Evolutionary conservation across 2,797 vertebrate genomes (phyloP).

Genomic region (Thripadectes ignobilis): DNA sequence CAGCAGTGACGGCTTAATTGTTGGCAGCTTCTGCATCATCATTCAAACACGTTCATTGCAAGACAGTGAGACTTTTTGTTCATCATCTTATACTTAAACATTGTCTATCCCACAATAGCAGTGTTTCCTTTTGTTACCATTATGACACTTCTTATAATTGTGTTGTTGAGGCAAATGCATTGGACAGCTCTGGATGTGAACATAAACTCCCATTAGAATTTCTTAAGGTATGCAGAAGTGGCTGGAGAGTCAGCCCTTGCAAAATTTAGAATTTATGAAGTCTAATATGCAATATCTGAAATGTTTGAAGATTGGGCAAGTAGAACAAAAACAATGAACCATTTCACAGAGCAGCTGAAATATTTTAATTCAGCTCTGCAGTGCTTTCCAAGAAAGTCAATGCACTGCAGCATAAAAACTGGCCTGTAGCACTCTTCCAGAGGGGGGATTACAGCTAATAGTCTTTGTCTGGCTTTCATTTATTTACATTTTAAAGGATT

Average conservation of each 20-base stretch:
- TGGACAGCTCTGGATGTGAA: not conserved
- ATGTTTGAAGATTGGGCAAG: not conserved
- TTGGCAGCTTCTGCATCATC: not conserved
- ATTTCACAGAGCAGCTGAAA: conserved; percentile 52
- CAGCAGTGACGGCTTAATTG: not conserved
- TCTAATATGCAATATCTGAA: not conserved
- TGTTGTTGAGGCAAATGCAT: not conserved
- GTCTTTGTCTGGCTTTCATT: conserved; percentile 13
- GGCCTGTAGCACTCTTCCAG: conserved; percentile 55
- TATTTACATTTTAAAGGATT: conserved; percentile 21
- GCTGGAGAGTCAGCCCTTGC: not conserved
- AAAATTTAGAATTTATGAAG: not conserved
- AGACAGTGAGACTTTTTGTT: not conserved
- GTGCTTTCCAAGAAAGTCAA: conserved; percentile 66
- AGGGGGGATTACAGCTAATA: conserved; percentile 37
- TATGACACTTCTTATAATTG: not conserved
- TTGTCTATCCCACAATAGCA: not conserved
- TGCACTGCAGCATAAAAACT: conserved; percentile 56
- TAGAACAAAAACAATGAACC: conserved; percentile 31
- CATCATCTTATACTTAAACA: not conserved
- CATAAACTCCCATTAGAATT: not conserved
- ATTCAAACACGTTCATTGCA: not conserved
- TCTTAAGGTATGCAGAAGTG: not conserved
- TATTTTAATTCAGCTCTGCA: conserved; percentile 64
- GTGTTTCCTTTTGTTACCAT: conserved; percentile 3